Conservation (phyloP, 1,140 invertebrate genomes). For the Hyles vespertilio region DNA sequence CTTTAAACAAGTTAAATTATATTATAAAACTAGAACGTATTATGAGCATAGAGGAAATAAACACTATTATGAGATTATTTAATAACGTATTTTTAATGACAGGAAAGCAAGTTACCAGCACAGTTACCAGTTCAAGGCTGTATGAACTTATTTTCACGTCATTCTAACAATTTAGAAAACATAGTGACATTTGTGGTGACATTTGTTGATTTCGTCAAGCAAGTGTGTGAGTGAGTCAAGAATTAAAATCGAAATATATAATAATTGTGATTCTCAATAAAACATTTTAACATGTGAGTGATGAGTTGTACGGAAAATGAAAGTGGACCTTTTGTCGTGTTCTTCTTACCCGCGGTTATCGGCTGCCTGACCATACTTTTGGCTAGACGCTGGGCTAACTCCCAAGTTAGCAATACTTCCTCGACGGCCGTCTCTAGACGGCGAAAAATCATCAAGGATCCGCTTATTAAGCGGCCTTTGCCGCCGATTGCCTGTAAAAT, state of each 20-base stretch:
- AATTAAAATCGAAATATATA: constrained; percentile 13
- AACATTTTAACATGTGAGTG: constrained; percentile 69
- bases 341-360: constrained; percentile 71
- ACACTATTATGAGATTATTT: too few species aligned
- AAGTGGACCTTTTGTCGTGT: constrained; percentile 74
- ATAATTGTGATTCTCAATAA: constrained; percentile 55
- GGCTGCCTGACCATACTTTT: constrained; percentile 71
- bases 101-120: too few species aligned
- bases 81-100: too few species aligned
- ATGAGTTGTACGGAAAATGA: constrained; percentile 76
- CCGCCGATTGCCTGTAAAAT: constrained; percentile 60
- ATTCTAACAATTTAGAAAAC: constrained; percentile 2
- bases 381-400: constrained; percentile 67
- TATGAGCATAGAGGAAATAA: too few species aligned
- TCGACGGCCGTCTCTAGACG: constrained; percentile 68
- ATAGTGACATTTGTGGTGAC: constrained; percentile 6
- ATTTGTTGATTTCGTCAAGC: constrained; percentile 5
- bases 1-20: too few species aligned
- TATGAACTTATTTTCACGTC: too few species aligned
- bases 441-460: constrained; percentile 71
- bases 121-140: too few species aligned
- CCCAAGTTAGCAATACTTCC: constrained; percentile 62
- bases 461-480: constrained; percentile 61
- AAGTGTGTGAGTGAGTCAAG: constrained; percentile 2
- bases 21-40: too few species aligned